Base-by-base conservation (phyloP, 1,140 invertebrate genomes). In the Panonychus citri region DNA sequence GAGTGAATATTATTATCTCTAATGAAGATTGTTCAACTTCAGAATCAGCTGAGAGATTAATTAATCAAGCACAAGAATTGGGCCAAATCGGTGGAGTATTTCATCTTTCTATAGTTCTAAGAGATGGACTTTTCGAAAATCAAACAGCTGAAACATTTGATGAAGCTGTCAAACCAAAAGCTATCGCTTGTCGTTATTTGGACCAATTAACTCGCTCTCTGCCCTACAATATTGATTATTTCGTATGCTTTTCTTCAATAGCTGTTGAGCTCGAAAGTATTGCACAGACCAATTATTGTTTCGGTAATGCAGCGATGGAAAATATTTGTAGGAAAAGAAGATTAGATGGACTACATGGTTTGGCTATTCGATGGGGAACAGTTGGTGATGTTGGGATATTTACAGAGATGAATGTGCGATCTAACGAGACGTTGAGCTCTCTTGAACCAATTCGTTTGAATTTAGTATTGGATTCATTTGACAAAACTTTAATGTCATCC, bases 311-410 rank as follows among this genome's bases (percentile, higher is more conserved):
- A 0, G 81, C 81, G 4, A 95, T 95, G 88, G 93, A 96, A 70
- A 77, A 90, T 55, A 81, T 96, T 40, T 81, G 83, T 63, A 90
- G 96, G 71, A 74, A 78, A 53, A 76, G 93, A 57, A 80, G 82
- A 65, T 73, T 73, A 15, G 78, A 78, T 64, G 85, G 74, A 7
- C 65, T 89, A 37, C 82, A 82, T 65, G 75, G 69, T 57, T 63
- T 90, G 21, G 86, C 89, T 26, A 86, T 97, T 60, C 90, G 96
- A 69, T 96, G 90, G 89, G 91, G 91, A 61, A 88, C 88, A 43
- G 85, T 97, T 63, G 90, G 87, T 59, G 90, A 97, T 69, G 91
- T 95, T 24, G 91, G 91, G 57, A 71, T 95, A 26, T 77, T 95
- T 53, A 65, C 85, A n/a, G n/a, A n/a, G n/a, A n/a, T n/a, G n/a